Base-by-base conservation (phyloP, 1,140 invertebrate genomes). In the Antheraea mylitta region DNA sequence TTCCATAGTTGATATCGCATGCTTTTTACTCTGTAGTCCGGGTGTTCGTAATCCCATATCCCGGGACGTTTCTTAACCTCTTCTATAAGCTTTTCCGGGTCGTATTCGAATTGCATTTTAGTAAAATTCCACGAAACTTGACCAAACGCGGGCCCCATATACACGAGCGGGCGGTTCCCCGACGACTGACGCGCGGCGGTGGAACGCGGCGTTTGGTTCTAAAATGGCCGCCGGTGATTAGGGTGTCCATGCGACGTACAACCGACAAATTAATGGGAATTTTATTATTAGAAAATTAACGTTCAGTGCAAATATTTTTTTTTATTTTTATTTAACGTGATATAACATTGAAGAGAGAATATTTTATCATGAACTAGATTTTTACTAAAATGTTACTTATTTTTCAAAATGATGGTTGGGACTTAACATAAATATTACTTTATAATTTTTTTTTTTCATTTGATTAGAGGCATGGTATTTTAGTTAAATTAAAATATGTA, bases 111-210 rank as follows among this genome's bases (percentile, higher is more conserved):
- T 74, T 89, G 83, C 76, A 89, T 83, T 7, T 72, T 81, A n/a
- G 19, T 64, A 36, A 58, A 30, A 22, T 36, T 45, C 70, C 73
- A 66, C 19, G 19, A 19, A 3, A n/a, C 45, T 45, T 45, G 22
- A 22, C 62, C 61, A 58, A 78, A 81, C 75, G 78, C 75, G 71
- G 53, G 63, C 71, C 19, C 22, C 64, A 70, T 80, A 77, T 69
- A 80, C 74, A 77, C 81, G 79, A 74, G 78, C 83, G 80, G 71
- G 86, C 82, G 79, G 77, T 61, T 77, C 80, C 64, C 80, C 80
- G 78, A 79, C 83, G 86, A 91, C 89, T 91, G 87, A 82, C 86
- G 86, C 82, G 87, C 85, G 66, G 81, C 84, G 80, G 82, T 78
- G 85, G 78, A 84, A 84, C 85, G 85, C 82, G 45, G 82, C 79